phyloP scores from a whole-genome alignment of 2,113 vertebrate species.

The Heptranchias perlo region DNA sequence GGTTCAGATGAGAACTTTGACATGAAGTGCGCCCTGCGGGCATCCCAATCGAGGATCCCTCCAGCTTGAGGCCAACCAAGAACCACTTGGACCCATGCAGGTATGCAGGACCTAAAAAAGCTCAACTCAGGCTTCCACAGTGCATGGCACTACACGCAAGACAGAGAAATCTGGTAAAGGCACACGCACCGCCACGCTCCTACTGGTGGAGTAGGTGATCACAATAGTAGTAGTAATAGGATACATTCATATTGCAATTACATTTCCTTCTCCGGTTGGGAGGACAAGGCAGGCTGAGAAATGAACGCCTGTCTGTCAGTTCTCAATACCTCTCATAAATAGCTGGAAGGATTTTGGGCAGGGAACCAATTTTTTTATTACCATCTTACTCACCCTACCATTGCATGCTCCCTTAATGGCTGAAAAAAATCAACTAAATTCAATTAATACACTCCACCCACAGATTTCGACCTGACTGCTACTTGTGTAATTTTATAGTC shows the following conservation, averaged over 20 bases:
- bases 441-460: neutral
- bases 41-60: neutral
- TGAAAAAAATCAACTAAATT: neutral
- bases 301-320: neutral
- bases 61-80: neutral
- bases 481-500: neutral
- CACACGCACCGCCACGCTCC: neutral
- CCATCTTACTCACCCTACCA: neutral
- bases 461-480: neutral
- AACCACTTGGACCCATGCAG: neutral
- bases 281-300: neutral
- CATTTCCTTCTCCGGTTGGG: neutral
- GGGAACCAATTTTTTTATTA: neutral
- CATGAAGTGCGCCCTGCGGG: neutral
- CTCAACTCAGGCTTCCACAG: neutral
- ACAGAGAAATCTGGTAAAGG: neutral
- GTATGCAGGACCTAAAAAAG: neutral
- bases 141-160: neutral
- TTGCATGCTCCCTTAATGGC: neutral
- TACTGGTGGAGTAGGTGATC: neutral
- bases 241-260: neutral
- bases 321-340: neutral
- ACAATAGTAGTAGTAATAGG: neutral
- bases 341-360: neutral
- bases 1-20: neutral